Percentiles rank a stretch among this genome's conserved stretches.
Evolutionary conservation across 2,113 vertebrate genomes (phyloP).

Genomic region (Rhabdornis inornatus): DNA sequence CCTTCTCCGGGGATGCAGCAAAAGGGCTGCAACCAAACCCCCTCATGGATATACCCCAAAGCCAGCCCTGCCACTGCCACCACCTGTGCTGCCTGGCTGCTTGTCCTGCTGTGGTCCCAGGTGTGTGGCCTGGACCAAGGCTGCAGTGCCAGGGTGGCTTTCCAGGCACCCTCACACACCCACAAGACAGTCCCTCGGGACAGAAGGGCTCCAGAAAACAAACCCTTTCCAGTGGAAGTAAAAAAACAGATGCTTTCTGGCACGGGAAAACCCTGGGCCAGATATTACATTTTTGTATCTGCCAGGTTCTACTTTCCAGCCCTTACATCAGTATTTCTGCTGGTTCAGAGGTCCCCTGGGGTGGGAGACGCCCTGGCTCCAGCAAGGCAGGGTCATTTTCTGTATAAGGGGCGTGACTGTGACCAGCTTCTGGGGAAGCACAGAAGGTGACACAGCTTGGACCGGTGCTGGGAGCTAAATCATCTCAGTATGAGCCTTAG

Average conservation of each 20-base stretch:
- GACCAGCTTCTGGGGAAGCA: not conserved
- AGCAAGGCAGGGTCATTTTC: not conserved
- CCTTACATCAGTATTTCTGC: not conserved
- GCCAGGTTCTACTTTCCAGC: not conserved
- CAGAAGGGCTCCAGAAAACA: not conserved
- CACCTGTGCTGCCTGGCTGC: fast-evolving
- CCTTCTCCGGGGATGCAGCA: not conserved
- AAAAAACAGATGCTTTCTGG: not conserved
- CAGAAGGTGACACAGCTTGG: not conserved
- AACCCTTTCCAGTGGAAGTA: not conserved
- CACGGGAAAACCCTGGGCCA: not conserved
- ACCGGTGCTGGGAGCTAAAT: not conserved
- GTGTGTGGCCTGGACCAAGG: not conserved
- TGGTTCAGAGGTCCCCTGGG: not conserved
- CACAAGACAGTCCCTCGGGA: not conserved
- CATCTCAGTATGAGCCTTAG: not conserved
- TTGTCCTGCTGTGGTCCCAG: not conserved
- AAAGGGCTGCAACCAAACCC: not conserved
- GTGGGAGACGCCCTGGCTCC: not conserved
- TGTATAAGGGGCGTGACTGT: not conserved
- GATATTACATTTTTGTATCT: not conserved
- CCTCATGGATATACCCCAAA: not conserved
- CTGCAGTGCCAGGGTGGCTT: not conserved
- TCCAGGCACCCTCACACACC: not conserved
- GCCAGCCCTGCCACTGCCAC: not conserved